These are phyloP conservation scores for Falco biarmicus DNA, from an alignment of 2,797 vertebrate species.

Conservation along the genomic window DNA sequence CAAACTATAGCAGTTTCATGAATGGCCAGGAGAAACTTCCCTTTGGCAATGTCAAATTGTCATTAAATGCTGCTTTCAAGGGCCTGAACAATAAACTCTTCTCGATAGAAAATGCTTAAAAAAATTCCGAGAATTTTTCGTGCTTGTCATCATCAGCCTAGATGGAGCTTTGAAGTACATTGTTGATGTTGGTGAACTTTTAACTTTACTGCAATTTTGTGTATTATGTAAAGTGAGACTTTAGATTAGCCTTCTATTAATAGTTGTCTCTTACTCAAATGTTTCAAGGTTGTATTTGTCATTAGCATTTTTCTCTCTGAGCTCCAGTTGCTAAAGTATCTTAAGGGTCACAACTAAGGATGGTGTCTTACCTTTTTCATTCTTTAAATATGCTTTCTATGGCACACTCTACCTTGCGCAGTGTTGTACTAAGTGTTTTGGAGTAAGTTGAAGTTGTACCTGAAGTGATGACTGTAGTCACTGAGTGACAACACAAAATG, in stretches of 20 bases:
- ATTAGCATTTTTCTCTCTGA: slow-evolving; percentile 8
- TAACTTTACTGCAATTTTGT: background rate
- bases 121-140: background rate
- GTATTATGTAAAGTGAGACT: background rate
- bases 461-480: background rate
- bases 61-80: background rate
- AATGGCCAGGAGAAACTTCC: background rate
- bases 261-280: background rate
- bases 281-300: slow-evolving; percentile 15
- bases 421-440: background rate
- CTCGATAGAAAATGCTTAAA: background rate
- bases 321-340: background rate
- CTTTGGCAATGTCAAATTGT: background rate
- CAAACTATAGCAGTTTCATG: background rate
- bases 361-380: background rate
- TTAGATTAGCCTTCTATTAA: slow-evolving; percentile 10
- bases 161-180: background rate
- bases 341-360: background rate
- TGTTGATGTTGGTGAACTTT: background rate
- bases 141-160: background rate
- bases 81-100: background rate
- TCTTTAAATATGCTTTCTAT: background rate
- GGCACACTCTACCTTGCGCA: background rate
- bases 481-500: background rate
- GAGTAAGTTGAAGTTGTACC: background rate